Base-by-base conservation (phyloP, 1,140 invertebrate genomes). In the Cotesia chilonis region DNA sequence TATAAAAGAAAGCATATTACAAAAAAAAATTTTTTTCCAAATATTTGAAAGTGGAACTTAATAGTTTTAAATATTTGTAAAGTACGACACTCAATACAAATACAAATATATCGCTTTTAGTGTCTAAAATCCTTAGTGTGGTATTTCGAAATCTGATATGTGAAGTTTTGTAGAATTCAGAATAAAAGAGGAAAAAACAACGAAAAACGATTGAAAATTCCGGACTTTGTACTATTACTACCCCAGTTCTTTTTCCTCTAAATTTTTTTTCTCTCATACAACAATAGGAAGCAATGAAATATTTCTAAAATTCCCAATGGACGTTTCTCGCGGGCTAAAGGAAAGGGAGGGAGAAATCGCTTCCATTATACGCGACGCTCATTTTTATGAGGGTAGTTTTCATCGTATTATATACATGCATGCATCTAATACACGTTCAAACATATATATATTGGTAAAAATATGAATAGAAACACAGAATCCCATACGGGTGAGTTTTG, bases 331-430 rank as follows among this genome's bases (percentile, higher is more conserved):
- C 72, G 67, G 10, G 14, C 37, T 3, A 4, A 36, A 66, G 28
- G 17, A 37, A 28, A 12, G 9, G 37, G 37, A 51, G 20, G 54
- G 64, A 38, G 20, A 37, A 55, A 63, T 59, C 77, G 77, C 80
- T 84, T 80, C 82, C 78, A 84, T 85, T 84, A 85, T 84, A 79
- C 75, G 70, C 80, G 74, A 80, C 80, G 78, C 70, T 78, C 79
- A 79, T 74, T 71, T 74, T 66, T 70, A 55, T 67, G 77, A 80
- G 83, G 82, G 81, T 82, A 79, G 77, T 76, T 79, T 76, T 77
- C 60, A 74, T 74, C 41, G 41, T 47, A 47, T 47, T 47, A 47
- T 47, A 47, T 47, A 28, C 75, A 74, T 77, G 72, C 60, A 74
- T 75, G 71, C 75, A 70, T 79, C 77, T 73, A 52, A 55, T 37